These are phyloP conservation scores for Xenus cinereus DNA, from an alignment of 2,113 vertebrate genomes.

Conservation along the genomic window DNA sequence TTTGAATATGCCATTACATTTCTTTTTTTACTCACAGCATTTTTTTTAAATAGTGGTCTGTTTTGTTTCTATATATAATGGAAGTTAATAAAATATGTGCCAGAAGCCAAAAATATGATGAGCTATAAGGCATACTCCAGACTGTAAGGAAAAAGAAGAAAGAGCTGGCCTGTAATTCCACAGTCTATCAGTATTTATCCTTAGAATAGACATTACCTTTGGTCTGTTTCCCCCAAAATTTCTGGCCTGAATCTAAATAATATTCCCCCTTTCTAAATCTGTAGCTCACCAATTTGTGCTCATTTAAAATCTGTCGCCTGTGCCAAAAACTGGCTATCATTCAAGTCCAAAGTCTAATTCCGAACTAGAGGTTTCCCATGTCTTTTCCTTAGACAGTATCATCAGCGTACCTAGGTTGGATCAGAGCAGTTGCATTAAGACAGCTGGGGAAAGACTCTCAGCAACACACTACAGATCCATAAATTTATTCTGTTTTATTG, in stretches of 20 bases:
- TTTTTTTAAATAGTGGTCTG: constrained; percentile 60
- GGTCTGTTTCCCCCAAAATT: background rate
- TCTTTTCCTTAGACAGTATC: background rate
- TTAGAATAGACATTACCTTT: constrained; percentile 23
- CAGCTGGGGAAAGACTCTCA: background rate
- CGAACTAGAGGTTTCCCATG: background rate
- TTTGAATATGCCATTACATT: constrained; percentile 20
- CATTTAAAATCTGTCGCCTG: background rate
- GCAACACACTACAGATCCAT: background rate
- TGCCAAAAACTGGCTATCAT: background rate
- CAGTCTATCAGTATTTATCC: constrained; percentile 21
- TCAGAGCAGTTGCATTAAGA: background rate
- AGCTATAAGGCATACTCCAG: constrained; percentile 58
- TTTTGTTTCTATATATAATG: constrained; percentile 65
- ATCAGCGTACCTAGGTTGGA: background rate
- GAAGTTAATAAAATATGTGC: constrained; percentile 69
- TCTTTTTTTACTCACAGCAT: background rate
- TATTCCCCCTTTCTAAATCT: background rate
- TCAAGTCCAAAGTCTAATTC: background rate
- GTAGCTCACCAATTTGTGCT: constrained; percentile 19
- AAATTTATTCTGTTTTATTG: background rate
- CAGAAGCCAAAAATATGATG: constrained; percentile 69
- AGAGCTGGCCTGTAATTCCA: constrained; percentile 13
- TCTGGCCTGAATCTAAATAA: background rate
- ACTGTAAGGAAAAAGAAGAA: constrained; percentile 49